Evolutionary conservation across 1,140 invertebrate genomes (phyloP).

Genomic region (Microvelia longipes): DNA sequence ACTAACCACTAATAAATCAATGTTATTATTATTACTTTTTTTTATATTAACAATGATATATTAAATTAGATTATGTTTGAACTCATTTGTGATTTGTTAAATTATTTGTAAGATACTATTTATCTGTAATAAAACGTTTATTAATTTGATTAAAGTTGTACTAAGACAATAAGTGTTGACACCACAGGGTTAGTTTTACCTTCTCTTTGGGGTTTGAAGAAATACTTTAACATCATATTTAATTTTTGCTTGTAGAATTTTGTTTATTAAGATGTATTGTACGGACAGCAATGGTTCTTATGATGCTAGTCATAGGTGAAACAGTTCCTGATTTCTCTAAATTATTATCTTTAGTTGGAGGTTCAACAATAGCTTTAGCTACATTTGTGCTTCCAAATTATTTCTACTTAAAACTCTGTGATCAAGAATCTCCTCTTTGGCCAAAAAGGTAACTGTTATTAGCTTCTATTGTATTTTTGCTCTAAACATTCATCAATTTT

Average conservation of each 20-base stretch:
- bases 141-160: no score
- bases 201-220: background rate
- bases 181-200: background rate
- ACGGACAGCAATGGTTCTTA: conserved; percentile 38
- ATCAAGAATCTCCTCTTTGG: conserved; percentile 26
- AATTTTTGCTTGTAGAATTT: conserved; percentile 38
- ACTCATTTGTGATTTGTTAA: no score
- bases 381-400: conserved; percentile 50
- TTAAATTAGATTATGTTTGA: no score
- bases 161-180: no score
- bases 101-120: no score
- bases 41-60: no score
- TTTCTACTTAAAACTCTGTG: conserved; percentile 46
- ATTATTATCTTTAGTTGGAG: conserved; percentile 53
- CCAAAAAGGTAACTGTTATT: conserved; percentile 27
- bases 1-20: no score
- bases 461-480: conserved; percentile 1
- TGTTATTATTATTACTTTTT: no score
- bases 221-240: background rate
- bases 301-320: conserved; percentile 47
- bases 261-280: conserved; percentile 41
- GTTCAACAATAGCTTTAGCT: conserved; percentile 45
- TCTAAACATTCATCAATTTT: background rate
- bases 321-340: conserved; percentile 51
- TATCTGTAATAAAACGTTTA: no score